Conservation (phyloP, 1,140 invertebrate genomes). For the Argopecten irradians region DNA sequence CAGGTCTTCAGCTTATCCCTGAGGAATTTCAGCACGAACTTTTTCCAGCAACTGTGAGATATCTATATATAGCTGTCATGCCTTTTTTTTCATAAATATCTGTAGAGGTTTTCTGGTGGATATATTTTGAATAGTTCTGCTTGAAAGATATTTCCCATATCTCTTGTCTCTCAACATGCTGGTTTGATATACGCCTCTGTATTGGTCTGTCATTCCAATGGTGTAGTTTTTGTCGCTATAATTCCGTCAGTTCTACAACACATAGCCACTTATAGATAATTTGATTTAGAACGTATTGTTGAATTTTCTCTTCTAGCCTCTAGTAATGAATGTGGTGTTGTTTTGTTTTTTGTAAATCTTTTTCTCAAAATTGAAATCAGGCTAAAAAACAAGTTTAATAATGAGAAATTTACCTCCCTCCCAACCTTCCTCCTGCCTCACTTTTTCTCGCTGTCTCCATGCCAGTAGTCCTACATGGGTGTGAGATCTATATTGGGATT, state of each 20-base stretch:
- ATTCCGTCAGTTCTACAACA: neutral
- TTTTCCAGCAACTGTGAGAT: neutral
- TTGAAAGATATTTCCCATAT: neutral
- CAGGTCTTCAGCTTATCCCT: neutral
- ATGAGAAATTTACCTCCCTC: too few species aligned
- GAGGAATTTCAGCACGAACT: neutral
- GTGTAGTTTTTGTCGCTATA: neutral
- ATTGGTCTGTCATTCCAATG: neutral
- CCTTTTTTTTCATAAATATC: neutral
- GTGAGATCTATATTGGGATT: too few species aligned
- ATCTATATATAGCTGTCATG: slow-evolving; percentile 9
- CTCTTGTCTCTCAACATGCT: neutral
- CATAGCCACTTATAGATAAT: too few species aligned
- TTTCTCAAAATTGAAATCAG: too few species aligned
- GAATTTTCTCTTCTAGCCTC: too few species aligned
- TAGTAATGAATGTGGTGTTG: too few species aligned
- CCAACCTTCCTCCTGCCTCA: too few species aligned
- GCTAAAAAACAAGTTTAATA: too few species aligned
- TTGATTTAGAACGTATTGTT: too few species aligned
- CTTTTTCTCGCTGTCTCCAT: too few species aligned
- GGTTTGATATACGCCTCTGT: neutral
- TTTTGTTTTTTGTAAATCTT: too few species aligned
- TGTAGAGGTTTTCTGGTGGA: neutral
- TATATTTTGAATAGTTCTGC: neutral
- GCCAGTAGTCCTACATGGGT: too few species aligned